Evolutionary conservation across 2,113 vertebrate species (phyloP).

Genomic region (Tetrax tetrax): DNA sequence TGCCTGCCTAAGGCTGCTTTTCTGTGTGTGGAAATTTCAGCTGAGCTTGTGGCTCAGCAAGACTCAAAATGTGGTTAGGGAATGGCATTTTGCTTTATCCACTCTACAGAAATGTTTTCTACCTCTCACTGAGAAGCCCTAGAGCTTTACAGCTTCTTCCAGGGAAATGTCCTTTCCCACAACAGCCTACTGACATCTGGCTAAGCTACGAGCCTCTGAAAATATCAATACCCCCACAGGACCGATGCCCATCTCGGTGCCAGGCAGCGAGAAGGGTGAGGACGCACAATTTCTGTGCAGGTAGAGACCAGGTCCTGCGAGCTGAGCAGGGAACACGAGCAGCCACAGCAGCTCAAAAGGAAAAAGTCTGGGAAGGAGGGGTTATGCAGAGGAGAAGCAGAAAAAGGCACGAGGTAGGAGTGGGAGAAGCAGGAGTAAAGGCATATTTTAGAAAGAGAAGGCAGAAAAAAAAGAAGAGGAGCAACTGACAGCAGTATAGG

Average conservation of each 20-base stretch:
- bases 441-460: background rate
- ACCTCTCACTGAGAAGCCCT: background rate
- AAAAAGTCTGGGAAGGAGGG: background rate
- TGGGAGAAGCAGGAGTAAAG: background rate
- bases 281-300: background rate
- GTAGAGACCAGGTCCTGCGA: background rate
- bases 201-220: background rate
- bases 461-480: background rate
- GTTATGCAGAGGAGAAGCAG: background rate
- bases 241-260: accelerated
- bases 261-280: background rate
- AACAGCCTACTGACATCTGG: background rate
- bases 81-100: background rate
- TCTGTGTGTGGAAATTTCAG: background rate
- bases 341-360: background rate
- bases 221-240: background rate
- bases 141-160: background rate
- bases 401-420: background rate
- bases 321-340: background rate
- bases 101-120: background rate
- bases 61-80: background rate
- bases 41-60: background rate
- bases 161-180: background rate
- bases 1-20: background rate
- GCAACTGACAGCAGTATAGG: background rate